Evolutionary conservation across 2,113 vertebrate genomes (phyloP).

Genomic region (Phalacrocorax aristotelis): DNA sequence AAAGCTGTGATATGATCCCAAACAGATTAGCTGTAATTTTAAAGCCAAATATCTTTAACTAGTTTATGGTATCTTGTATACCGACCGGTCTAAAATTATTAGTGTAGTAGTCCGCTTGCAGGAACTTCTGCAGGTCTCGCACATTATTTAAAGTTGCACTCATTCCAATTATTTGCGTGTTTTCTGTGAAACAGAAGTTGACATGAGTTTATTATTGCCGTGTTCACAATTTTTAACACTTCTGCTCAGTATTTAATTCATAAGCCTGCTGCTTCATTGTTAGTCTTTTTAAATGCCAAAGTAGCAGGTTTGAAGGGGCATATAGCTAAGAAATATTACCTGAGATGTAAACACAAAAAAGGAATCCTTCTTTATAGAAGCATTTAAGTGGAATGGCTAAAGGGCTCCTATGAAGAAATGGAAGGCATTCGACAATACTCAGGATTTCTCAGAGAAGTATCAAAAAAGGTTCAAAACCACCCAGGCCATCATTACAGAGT

Average conservation of each 20-base stretch:
- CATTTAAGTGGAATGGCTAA: background rate
- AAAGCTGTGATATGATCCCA: background rate
- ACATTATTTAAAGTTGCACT: conserved; percentile 94
- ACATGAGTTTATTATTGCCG: background rate
- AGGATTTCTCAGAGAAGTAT: background rate
- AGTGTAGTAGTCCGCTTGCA: conserved; percentile 89
- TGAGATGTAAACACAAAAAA: background rate
- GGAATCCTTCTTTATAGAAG: background rate
- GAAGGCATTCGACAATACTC: background rate
- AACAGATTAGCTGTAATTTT: background rate
- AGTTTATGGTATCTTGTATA: background rate
- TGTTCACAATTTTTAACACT: background rate
- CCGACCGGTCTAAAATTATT: conserved; percentile 91
- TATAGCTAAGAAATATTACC: background rate
- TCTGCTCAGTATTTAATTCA: background rate
- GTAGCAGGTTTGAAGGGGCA: background rate
- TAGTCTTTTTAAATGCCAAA: background rate
- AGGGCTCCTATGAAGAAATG: background rate
- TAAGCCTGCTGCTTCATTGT: background rate
- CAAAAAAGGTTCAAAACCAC: background rate
- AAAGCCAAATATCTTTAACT: background rate
- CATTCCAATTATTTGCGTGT: conserved; percentile 93
- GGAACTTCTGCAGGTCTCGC: conserved; percentile 87
- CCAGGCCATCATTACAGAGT: background rate
- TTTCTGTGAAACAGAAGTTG: conserved; percentile 69